These are phyloP conservation scores for Nothocercus nigrocapillus DNA, from an alignment of 2,113 vertebrate species.

Conservation along the genomic window DNA sequence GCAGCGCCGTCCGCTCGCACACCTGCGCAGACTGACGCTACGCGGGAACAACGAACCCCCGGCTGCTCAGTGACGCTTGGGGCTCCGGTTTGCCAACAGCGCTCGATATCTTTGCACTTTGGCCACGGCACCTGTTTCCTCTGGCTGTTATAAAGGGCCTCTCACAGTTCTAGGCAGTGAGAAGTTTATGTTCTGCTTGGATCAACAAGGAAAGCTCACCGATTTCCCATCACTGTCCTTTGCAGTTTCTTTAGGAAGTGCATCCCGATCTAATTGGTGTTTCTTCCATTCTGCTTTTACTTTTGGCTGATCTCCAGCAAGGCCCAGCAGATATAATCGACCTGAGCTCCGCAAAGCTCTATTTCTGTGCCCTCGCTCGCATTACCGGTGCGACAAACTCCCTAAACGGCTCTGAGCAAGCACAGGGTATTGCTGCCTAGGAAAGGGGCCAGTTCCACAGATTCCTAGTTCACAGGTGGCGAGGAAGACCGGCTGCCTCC, in stretches of 20 bases:
- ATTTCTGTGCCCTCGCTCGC: not conserved
- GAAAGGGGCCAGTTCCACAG: not conserved
- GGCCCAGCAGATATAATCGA: slow-evolving; percentile 6
- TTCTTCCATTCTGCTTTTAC: not conserved
- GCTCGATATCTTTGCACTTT: not conserved
- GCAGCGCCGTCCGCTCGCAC: too few relatives aligned
- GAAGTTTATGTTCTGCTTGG: not conserved
- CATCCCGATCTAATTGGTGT: not conserved
- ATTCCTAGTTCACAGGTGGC: accelerated
- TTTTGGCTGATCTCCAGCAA: slow-evolving; percentile 32
- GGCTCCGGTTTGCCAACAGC: not conserved
- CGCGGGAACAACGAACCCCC: not conserved
- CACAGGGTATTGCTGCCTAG: not conserved
- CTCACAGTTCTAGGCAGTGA: not conserved
- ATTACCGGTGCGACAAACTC: slow-evolving; percentile 7
- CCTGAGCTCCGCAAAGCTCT: not conserved
- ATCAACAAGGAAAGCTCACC: not conserved
- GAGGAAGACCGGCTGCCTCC: not conserved
- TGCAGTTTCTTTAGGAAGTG: not conserved
- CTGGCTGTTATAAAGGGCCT: not conserved
- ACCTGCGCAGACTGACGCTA: not conserved
- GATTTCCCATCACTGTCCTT: not conserved
- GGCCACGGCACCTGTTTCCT: not conserved
- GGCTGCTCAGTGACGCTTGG: not conserved
- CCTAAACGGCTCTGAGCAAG: not conserved